Conservation (phyloP, 2,113 vertebrate genomes). For the Sorex fumeus region DNA sequence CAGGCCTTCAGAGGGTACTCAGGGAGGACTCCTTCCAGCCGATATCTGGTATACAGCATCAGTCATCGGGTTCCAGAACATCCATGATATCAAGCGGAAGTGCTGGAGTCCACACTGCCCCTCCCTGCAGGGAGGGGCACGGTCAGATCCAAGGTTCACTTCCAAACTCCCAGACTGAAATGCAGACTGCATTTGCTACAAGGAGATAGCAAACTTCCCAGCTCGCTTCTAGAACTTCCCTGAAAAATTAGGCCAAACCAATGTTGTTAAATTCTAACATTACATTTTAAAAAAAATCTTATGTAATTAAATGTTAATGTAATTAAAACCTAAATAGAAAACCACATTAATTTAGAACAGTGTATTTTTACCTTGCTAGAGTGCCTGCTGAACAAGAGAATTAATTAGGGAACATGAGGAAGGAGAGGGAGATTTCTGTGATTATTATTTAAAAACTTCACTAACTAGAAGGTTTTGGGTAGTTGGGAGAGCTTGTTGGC, state of each 20-base stretch:
- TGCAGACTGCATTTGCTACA: not conserved
- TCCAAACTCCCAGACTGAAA: not conserved
- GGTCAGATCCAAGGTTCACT: not conserved
- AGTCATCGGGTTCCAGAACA: not conserved
- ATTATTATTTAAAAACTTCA: not conserved
- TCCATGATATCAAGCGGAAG: not conserved
- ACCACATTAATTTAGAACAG: not conserved
- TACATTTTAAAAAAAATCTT: not conserved
- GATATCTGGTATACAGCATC: not conserved
- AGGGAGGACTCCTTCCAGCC: not conserved
- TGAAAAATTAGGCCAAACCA: not conserved
- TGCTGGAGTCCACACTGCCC: no score
- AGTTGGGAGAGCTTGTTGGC: not conserved
- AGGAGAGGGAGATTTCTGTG: not conserved
- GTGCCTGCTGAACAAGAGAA: not conserved
- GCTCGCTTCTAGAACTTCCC: not conserved
- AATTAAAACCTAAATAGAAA: slow-evolving; percentile 15
- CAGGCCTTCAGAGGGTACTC: not conserved
- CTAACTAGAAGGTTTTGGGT: not conserved
- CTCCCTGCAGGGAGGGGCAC: not conserved
- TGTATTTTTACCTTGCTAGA: not conserved
- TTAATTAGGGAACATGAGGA: not conserved
- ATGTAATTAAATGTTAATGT: not conserved
- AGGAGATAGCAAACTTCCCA: not conserved
- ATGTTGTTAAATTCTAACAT: not conserved